Evolutionary conservation across 1,140 invertebrate species (phyloP).

Genomic region (Eurosta solidaginis): DNA sequence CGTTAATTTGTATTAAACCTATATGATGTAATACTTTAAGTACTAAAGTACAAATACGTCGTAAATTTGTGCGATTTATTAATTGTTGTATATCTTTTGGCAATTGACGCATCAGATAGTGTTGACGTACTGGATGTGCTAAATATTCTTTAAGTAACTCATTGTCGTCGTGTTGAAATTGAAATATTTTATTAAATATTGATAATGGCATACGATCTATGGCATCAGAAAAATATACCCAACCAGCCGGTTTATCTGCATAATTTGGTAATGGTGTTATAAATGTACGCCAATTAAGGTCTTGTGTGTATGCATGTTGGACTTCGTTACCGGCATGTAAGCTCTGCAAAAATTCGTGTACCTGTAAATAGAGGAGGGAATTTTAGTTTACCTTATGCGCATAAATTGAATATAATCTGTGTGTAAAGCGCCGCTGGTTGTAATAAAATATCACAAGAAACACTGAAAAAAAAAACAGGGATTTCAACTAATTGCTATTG

Average conservation of each 20-base stretch:
- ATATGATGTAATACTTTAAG: conserved; percentile 67
- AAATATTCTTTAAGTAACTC: conserved; percentile 67
- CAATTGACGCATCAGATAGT: conserved; percentile 67
- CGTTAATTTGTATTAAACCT: conserved; percentile 68
- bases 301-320: conserved; percentile 59
- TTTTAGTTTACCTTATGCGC: too few relatives aligned
- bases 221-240: conserved; percentile 76
- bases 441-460: too few relatives aligned
- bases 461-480: too few relatives aligned
- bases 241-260: conserved; percentile 68
- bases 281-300: conserved; percentile 76
- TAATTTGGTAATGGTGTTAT: conserved; percentile 71
- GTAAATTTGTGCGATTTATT: conserved; percentile 58
- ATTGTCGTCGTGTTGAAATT: conserved; percentile 64
- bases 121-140: conserved; percentile 70
- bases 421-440: too few relatives aligned
- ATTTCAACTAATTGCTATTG: too few relatives aligned
- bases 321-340: conserved; percentile 57
- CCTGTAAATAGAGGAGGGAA: too few relatives aligned
- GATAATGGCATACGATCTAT: conserved; percentile 74
- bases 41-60: conserved; percentile 71
- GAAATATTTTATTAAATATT: conserved; percentile 72
- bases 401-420: too few relatives aligned
- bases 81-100: conserved; percentile 33
- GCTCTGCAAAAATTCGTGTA: conserved; percentile 53